Conservation (phyloP, 2,797 vertebrate species). For the Phoeniculus purpureus region DNA sequence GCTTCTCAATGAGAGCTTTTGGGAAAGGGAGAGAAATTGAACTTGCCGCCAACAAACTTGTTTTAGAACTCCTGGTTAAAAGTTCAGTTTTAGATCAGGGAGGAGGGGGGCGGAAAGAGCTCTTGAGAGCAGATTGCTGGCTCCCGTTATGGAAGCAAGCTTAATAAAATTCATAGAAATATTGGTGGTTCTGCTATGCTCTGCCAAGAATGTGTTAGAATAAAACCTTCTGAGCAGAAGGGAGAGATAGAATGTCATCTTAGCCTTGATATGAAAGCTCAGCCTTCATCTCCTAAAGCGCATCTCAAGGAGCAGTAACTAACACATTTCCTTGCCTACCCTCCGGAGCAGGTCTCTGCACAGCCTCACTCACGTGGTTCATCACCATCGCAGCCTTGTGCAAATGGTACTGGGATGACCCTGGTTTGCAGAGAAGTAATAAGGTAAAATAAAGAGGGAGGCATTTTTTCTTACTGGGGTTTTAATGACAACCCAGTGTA, state of each 20-base stretch:
- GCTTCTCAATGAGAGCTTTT: background rate
- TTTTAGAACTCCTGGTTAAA: background rate
- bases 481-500: background rate
- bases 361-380: background rate
- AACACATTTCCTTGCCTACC: background rate
- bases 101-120: background rate
- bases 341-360: background rate
- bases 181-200: constrained; percentile 51
- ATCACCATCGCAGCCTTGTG: background rate
- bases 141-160: constrained; percentile 26
- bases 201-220: constrained; percentile 46
- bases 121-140: constrained; percentile 44
- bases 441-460: background rate
- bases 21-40: background rate
- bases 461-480: background rate
- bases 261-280: constrained; percentile 19
- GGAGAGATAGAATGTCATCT: constrained; percentile 26
- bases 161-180: constrained; percentile 68
- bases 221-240: constrained; percentile 27
- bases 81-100: background rate
- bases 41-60: background rate
- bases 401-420: background rate
- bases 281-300: background rate
- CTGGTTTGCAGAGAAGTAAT: background rate
- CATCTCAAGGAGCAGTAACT: background rate